A percentile compares a stretch with the other conserved stretches of the same genome.
These are phyloP conservation scores for Sebastolobus altivelis DNA, from an alignment of 2,797 vertebrate genomes.

Conservation along the genomic window DNA sequence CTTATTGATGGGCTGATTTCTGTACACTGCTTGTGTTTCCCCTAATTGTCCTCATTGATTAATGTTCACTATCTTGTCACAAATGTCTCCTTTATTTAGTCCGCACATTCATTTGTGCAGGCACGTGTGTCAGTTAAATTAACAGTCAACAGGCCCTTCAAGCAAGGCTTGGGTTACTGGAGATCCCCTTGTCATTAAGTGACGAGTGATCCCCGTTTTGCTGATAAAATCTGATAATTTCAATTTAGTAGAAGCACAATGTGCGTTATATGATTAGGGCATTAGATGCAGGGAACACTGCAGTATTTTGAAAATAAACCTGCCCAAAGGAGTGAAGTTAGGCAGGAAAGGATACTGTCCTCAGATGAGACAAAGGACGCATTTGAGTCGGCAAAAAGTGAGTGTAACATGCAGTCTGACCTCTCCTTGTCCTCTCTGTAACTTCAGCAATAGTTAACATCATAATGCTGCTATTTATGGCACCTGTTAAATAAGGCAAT, in stretches of 20 bases:
- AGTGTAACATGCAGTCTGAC: conserved; percentile 64
- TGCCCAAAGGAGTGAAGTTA: conserved; percentile 3
- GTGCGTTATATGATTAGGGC: neutral
- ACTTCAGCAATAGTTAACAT: conserved; percentile 84
- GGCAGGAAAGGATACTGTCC: neutral
- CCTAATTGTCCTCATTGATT: conserved; percentile 86
- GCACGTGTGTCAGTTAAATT: neutral
- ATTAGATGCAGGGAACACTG: neutral
- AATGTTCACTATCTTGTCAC: conserved; percentile 80
- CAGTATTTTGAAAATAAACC: conserved; percentile 8
- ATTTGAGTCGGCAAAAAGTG: conserved; percentile 52
- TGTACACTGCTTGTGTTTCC: conserved; percentile 78
- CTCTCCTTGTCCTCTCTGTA: conserved; percentile 76
- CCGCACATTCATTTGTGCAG: conserved; percentile 26
- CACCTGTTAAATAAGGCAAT: conserved; percentile 91
- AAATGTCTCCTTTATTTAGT: conserved; percentile 73
- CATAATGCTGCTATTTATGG: conserved; percentile 92
- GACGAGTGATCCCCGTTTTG: neutral
- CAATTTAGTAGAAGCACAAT: neutral
- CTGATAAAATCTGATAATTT: conserved; percentile 15
- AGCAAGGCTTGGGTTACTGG: neutral
- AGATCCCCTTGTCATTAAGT: conserved; percentile 9
- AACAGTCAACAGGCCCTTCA: neutral
- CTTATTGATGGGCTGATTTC: conserved; percentile 80
- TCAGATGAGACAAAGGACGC: conserved; percentile 17